Evolutionary conservation across 2,888 invertebrate genomes (phyloP).

Genomic region (Brachyptera putata): DNA sequence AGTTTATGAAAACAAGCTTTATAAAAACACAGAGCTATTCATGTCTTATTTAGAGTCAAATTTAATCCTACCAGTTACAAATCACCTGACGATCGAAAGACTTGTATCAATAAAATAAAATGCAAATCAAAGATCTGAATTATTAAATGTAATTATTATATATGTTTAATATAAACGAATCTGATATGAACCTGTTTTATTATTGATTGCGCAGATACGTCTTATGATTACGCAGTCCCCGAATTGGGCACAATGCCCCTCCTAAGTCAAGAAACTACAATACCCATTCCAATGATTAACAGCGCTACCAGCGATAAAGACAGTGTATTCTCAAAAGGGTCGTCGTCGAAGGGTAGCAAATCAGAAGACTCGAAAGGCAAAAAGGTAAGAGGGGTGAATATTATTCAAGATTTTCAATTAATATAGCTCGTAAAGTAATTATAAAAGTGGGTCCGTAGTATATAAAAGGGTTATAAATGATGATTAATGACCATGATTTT

Average conservation of each 20-base stretch:
- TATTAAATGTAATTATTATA: no score
- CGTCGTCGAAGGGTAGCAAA: constrained; percentile 41
- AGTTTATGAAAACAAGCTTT: constrained; percentile 14
- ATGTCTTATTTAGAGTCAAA: constrained; percentile 10
- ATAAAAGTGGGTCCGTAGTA: not conserved
- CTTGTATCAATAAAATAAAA: constrained; percentile 10
- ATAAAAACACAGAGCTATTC: constrained; percentile 5
- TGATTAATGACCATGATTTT: constrained; percentile 11
- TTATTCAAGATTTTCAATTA: not conserved
- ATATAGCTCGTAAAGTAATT: not conserved
- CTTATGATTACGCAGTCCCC: constrained; percentile 75
- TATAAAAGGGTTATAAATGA: constrained; percentile 13
- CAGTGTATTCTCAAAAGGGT: constrained; percentile 46
- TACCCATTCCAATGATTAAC: constrained; percentile 39
- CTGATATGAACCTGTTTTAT: no score
- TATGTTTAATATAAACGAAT: no score
- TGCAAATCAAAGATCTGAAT: not conserved
- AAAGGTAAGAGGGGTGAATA: constrained; percentile 44
- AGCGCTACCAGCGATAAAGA: constrained; percentile 48
- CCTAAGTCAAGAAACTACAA: constrained; percentile 51
- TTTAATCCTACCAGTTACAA: constrained; percentile 1
- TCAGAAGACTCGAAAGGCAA: constrained; percentile 45
- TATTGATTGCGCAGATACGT: no score
- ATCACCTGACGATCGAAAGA: not conserved
- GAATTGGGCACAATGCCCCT: constrained; percentile 67